Conservation (phyloP, 1,140 invertebrate species). For the Trichonephila inaurata region DNA sequence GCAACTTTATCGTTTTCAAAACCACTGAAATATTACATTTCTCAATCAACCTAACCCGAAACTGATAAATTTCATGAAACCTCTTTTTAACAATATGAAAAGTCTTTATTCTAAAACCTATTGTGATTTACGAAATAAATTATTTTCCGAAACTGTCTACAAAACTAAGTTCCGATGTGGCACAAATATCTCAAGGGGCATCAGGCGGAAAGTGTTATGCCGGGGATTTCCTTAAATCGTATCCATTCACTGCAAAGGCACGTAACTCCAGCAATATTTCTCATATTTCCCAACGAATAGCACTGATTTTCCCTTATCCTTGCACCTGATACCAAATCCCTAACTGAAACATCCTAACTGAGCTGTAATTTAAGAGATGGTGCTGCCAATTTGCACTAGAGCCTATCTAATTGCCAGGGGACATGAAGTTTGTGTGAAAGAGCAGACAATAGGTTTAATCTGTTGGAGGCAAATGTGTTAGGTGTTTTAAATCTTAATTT, state of each 20-base stretch:
- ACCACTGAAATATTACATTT: background rate
- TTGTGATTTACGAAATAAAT: background rate
- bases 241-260: background rate
- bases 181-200: background rate
- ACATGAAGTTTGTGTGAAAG: background rate
- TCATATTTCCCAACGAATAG: background rate
- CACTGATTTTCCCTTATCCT: background rate
- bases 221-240: background rate
- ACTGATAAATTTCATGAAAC: background rate
- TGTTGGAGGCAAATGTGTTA: background rate
- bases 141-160: background rate
- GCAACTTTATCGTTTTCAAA: background rate
- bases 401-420: conserved; percentile 7
- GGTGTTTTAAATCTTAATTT: background rate
- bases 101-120: background rate
- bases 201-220: background rate
- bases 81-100: too few species aligned
- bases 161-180: background rate
- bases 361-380: conserved; percentile 21
- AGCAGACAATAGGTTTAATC: background rate
- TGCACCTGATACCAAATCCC: conserved; percentile 27
- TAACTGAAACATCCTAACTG: background rate
- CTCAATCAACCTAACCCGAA: background rate
- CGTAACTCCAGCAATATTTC: conserved; percentile 9
- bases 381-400: background rate